Conservation (phyloP, 2,113 vertebrate species). For the Condylura cristata region DNA sequence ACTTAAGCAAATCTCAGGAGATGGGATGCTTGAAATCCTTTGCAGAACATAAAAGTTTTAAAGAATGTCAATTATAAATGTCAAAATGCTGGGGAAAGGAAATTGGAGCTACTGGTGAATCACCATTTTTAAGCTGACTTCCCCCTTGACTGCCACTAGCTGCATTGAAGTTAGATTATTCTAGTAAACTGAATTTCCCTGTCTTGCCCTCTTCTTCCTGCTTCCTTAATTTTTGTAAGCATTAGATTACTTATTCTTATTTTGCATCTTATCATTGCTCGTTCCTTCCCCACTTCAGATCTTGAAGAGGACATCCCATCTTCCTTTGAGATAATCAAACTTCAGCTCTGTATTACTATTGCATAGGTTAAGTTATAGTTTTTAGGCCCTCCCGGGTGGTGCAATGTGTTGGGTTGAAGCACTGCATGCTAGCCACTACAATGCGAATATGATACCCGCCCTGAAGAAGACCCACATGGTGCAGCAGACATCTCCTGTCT, state of each 20-base stretch:
- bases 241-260: neutral
- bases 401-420: too few relatives aligned
- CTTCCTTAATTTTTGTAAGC: neutral
- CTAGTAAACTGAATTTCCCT: neutral
- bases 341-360: neutral
- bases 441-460: too few relatives aligned
- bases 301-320: neutral
- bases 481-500: too few relatives aligned
- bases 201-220: neutral
- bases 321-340: neutral
- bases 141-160: neutral
- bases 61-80: neutral
- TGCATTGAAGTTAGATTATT: neutral
- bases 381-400: too few relatives aligned
- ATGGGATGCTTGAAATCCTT: neutral
- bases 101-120: neutral
- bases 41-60: neutral
- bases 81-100: neutral
- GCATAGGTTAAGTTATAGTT: neutral
- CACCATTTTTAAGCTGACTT: neutral
- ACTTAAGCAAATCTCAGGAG: conserved; percentile 21
- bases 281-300: neutral
- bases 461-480: too few relatives aligned
- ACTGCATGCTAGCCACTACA: too few relatives aligned
- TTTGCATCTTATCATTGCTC: neutral